These are phyloP conservation scores for Hyppa rectilinea DNA, from an alignment of 2,888 invertebrate genomes.

Conservation along the genomic window DNA sequence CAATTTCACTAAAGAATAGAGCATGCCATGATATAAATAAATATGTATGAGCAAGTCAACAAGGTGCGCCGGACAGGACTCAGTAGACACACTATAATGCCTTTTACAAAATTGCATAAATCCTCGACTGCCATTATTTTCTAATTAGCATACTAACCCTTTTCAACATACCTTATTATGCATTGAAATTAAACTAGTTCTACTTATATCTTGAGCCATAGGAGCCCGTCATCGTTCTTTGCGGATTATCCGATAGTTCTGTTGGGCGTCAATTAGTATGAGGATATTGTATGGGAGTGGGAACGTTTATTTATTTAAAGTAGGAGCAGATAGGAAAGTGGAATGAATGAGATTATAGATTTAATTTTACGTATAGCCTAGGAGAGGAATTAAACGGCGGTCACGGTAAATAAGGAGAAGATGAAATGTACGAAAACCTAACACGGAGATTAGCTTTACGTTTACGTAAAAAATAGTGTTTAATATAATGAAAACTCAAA, in stretches of 20 bases:
- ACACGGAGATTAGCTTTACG: too few species aligned
- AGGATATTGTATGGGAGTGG: constrained; percentile 24
- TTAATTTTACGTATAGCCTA: too few species aligned
- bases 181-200: constrained; percentile 59
- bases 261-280: constrained; percentile 32
- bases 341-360: too few species aligned
- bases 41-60: background rate
- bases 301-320: constrained; percentile 25
- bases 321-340: constrained; percentile 27
- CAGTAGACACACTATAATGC: background rate
- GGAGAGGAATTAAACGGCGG: too few species aligned
- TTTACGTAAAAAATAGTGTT: too few species aligned
- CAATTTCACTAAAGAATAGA: too few species aligned
- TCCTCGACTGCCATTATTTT: constrained; percentile 20
- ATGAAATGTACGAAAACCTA: too few species aligned
- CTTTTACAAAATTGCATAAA: constrained; percentile 48
- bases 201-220: constrained; percentile 28
- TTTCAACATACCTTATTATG: constrained; percentile 55
- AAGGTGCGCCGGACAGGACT: background rate
- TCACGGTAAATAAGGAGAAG: too few species aligned
- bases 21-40: background rate
- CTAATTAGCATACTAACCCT: constrained; percentile 59
- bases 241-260: constrained; percentile 22
- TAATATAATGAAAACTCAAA: too few species aligned
- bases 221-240: constrained; percentile 29